Evolutionary conservation across 2,888 invertebrate genomes (phyloP).

Genomic region (Hirtodrosophila histrioides): DNA sequence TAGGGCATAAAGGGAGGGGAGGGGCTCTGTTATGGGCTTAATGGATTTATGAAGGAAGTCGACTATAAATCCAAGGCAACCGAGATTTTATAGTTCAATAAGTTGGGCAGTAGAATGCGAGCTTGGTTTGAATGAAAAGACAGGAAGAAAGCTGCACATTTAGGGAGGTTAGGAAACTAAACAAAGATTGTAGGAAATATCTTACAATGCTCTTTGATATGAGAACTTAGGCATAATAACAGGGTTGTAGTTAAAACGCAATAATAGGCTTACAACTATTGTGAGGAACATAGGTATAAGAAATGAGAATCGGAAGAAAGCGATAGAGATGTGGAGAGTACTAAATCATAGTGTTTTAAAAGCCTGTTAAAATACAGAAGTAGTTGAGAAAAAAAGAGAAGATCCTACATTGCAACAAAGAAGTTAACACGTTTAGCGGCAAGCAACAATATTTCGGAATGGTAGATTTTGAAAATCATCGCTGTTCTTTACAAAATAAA

Average conservation of each 20-base stretch:
- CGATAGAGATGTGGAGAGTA: too few relatives aligned
- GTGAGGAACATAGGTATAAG: too few relatives aligned
- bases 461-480: slow-evolving; percentile 35
- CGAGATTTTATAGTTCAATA: slow-evolving; percentile 57
- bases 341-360: too few relatives aligned
- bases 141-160: slow-evolving; percentile 15
- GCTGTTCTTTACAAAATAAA: slow-evolving; percentile 7
- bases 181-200: slow-evolving; percentile 2
- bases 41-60: slow-evolving; percentile 65
- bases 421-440: too few relatives aligned
- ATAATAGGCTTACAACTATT: too few relatives aligned
- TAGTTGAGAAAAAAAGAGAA: too few relatives aligned
- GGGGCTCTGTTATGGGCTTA: slow-evolving; percentile 29
- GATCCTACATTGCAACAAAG: background rate
- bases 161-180: background rate
- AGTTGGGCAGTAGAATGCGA: slow-evolving; percentile 11
- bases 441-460: slow-evolving; percentile 1
- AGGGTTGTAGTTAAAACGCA: too few relatives aligned
- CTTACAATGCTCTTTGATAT: background rate
- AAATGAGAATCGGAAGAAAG: too few relatives aligned
- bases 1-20: background rate
- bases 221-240: background rate
- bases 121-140: slow-evolving; percentile 6
- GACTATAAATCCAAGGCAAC: slow-evolving; percentile 43
- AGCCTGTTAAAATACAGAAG: too few relatives aligned